These are phyloP conservation scores for Acrocephalus arundinaceus DNA, from an alignment of 2,113 vertebrate genomes.

Conservation along the genomic window DNA sequence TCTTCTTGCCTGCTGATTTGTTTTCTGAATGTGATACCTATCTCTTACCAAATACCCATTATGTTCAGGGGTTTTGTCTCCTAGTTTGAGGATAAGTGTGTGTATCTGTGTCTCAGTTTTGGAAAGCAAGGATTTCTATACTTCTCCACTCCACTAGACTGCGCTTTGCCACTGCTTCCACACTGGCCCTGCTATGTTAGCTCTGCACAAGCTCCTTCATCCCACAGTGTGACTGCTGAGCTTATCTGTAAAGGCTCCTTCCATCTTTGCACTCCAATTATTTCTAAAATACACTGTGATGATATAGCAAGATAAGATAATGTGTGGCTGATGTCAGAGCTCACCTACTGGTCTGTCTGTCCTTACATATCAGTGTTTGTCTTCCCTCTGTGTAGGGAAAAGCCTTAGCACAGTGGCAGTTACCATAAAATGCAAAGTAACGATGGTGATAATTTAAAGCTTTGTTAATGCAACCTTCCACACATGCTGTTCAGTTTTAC, in stretches of 20 bases:
- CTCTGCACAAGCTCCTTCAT: background rate
- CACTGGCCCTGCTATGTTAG: background rate
- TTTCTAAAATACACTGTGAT: background rate
- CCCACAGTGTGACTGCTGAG: background rate
- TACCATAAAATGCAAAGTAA: background rate
- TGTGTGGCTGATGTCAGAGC: background rate
- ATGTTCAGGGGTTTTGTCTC: background rate
- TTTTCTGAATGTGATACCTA: background rate
- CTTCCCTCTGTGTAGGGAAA: accelerated
- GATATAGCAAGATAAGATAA: background rate
- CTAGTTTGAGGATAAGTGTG: background rate
- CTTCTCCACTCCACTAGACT: background rate
- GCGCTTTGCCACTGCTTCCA: background rate
- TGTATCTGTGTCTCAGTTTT: background rate
- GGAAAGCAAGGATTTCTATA: background rate
- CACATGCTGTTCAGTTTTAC: background rate
- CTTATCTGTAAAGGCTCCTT: background rate
- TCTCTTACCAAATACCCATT: background rate
- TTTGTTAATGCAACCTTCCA: background rate
- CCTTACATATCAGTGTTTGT: background rate
- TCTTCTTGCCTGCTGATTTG: background rate
- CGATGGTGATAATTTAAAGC: background rate
- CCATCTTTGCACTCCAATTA: background rate
- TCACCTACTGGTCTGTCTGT: background rate
- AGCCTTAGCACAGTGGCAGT: background rate